Percentiles rank a stretch among this genome's conserved stretches.
Evolutionary conservation across 2,888 invertebrate species (phyloP).

Genomic region (Protula sp.): DNA sequence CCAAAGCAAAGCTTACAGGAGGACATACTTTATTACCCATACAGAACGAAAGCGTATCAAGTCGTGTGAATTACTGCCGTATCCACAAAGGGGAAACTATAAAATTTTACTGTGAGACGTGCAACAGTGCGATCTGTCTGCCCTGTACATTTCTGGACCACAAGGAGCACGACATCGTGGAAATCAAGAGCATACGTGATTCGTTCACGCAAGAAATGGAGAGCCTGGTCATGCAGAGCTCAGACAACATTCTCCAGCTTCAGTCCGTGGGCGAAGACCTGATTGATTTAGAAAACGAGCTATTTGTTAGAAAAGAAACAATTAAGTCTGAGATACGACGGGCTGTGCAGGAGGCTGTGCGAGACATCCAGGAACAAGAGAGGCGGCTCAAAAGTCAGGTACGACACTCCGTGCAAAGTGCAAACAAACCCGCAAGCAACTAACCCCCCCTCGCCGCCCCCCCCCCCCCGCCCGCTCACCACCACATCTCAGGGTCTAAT

Average conservation of each 20-base stretch:
- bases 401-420: too few species aligned
- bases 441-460: too few species aligned
- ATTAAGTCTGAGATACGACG: constrained; percentile 18
- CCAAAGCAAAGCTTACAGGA: constrained; percentile 18
- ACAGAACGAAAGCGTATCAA: not conserved
- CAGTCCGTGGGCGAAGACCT: constrained; percentile 13
- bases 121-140: constrained; percentile 23
- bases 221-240: constrained; percentile 16
- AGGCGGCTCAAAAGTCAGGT: not conserved
- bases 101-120: constrained; percentile 25
- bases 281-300: constrained; percentile 21
- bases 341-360: constrained; percentile 9
- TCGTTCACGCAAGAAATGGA: constrained; percentile 17
- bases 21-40: constrained; percentile 20
- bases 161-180: constrained; percentile 19
- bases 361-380: constrained; percentile 13
- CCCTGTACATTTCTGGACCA: constrained; percentile 25
- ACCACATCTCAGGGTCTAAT: too few species aligned
- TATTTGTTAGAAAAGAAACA: constrained; percentile 20
- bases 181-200: constrained; percentile 16
- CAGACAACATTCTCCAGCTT: constrained; percentile 21
- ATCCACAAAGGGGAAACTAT: constrained; percentile 21
- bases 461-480: too few species aligned
- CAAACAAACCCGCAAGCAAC: too few species aligned
- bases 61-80: constrained; percentile 19